A percentile compares a stretch with the other conserved stretches of the same genome.
phyloP scores from a whole-genome alignment of 2,797 vertebrate species.

The Coracias cyanogaster region DNA sequence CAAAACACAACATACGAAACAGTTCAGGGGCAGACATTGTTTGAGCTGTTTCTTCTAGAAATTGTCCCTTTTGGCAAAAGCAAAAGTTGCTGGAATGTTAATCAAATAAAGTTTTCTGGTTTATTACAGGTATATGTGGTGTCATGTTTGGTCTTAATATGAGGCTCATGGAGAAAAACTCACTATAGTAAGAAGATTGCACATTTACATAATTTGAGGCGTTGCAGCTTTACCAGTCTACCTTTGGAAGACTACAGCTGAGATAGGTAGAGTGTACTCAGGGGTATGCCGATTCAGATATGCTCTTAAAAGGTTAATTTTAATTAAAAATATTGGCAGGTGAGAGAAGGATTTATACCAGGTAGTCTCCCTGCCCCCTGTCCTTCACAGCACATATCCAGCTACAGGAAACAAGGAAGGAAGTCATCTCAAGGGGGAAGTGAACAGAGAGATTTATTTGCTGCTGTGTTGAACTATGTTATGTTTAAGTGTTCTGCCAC shows the following conservation, averaged over 20 bases:
- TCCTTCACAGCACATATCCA: not conserved
- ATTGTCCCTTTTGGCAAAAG: not conserved
- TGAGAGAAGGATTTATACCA: slow-evolving; percentile 15
- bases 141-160: not conserved
- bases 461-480: slow-evolving; percentile 48
- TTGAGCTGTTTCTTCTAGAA: not conserved
- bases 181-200: not conserved
- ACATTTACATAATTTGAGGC: not conserved
- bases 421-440: slow-evolving; percentile 49
- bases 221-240: not conserved
- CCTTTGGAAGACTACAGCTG: not conserved
- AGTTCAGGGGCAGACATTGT: not conserved
- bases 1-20: not conserved
- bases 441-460: slow-evolving; percentile 52
- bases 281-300: not conserved
- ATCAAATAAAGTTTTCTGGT: not conserved
- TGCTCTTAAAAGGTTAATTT: not conserved
- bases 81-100: not conserved
- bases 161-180: not conserved
- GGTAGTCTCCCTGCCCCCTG: not conserved
- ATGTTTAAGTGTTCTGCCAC: slow-evolving; percentile 5
- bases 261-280: not conserved
- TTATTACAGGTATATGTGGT: not conserved
- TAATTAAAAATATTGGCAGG: not conserved
- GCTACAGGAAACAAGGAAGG: slow-evolving; percentile 52